phyloP scores from a whole-genome alignment of 2,888 invertebrate genomes.

The Nemotelus pantherinus region DNA sequence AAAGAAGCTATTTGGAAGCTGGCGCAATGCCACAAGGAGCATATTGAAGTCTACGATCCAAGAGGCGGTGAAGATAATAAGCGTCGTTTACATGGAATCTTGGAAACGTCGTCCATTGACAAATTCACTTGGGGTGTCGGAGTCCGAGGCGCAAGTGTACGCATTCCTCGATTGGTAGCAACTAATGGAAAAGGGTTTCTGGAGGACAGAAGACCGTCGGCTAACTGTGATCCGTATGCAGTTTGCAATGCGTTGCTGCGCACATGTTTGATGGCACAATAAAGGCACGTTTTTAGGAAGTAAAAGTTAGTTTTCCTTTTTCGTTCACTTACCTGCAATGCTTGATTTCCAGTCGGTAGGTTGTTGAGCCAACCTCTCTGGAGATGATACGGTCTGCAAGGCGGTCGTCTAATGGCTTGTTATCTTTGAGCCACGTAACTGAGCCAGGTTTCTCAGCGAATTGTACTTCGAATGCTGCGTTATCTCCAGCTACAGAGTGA shows the following conservation, averaged over 20 bases:
- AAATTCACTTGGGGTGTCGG: constrained; percentile 76
- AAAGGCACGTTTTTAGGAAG: background rate
- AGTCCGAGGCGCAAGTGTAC: constrained; percentile 74
- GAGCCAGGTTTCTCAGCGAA: constrained; percentile 72
- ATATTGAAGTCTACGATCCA: constrained; percentile 83
- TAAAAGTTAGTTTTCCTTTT: no score
- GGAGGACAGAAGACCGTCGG: constrained; percentile 80
- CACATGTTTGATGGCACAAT: constrained; percentile 60
- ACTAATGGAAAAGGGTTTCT: constrained; percentile 78
- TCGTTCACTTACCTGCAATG: constrained; percentile 68
- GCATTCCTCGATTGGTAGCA: constrained; percentile 77
- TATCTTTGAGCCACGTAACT: constrained; percentile 89
- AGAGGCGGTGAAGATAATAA: constrained; percentile 80
- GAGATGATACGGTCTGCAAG: constrained; percentile 78
- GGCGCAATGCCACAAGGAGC: constrained; percentile 75
- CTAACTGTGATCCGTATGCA: constrained; percentile 78
- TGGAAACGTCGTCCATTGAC: constrained; percentile 76
- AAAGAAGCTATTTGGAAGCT: constrained; percentile 80
- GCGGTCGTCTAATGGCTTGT: constrained; percentile 80
- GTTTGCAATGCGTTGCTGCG: constrained; percentile 75
- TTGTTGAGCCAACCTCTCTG: constrained; percentile 69
- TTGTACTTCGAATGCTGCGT: constrained; percentile 82
- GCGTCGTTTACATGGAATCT: constrained; percentile 76
- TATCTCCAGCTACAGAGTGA: constrained; percentile 77
- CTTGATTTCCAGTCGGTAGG: constrained; percentile 77